Evolutionary conservation across 2,888 invertebrate genomes (phyloP), one percentile per base, ranked within the genome.

Genomic region (Noctua fimbriata): DNA sequence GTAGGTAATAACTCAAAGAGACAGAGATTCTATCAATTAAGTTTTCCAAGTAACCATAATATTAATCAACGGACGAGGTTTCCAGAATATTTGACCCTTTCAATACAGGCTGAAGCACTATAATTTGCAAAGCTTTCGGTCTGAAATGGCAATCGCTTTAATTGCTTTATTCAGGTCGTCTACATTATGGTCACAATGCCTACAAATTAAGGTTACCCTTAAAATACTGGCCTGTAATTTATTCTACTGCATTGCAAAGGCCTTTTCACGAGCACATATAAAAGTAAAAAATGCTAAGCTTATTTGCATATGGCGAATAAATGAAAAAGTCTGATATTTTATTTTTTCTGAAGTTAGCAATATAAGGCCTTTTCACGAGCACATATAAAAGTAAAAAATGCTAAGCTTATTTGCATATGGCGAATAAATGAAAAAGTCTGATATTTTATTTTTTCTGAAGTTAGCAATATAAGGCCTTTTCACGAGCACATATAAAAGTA

Each of bases 91-190:
- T 58, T 47, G 7, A 47, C 16, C 28, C 36, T 58, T 58, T 67
- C 55, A 47, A 41, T 49, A 14, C 47, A 44, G 32, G 6, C 32
- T 21, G 16, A 49, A 28, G 10, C 18, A 1, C 4, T 79, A 24
- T 79, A 78, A 78, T 80, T 80, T 80, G 18, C 14, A n/a, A 69
- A 69, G 41, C 28, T 79, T 47, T 47, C 47, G n/a, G 12, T 66
- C 44, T 49, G 36, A 80, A 28, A 60, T 28, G 41, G 55, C 47
- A 49, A 69, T 79, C 24, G 69, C 6, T 49, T 44, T 21, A 60
- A 70, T 60, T 32, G 18, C 41, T 70, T 41, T 12, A 24, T 60
- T 0, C 10, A 49, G 41, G 18, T 55, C 14, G 1, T 55, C 41
- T n/a, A 66, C 6, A 58, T 47, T 75, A 52, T 44, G 18, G 16